Percentiles rank a stretch among this genome's conserved stretches.
Evolutionary conservation across 1,140 invertebrate genomes (phyloP).

Genomic region (Aphaenogaster floridana): DNA sequence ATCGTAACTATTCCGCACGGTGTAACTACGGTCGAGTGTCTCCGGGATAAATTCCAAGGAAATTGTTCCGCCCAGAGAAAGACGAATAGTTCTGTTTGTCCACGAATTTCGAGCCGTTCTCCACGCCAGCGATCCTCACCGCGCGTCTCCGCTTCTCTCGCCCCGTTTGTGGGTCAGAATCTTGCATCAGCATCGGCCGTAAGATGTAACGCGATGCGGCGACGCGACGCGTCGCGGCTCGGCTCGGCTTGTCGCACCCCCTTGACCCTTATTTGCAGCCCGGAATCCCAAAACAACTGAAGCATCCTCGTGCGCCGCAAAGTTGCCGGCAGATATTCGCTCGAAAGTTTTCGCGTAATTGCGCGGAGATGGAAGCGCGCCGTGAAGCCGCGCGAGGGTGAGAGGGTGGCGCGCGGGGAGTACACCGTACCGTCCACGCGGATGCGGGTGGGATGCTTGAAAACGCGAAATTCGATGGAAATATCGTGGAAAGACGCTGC

Average conservation of each 20-base stretch:
- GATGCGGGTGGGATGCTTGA: slow-evolving; percentile 28
- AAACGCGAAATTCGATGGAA: slow-evolving; percentile 48
- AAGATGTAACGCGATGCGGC: slow-evolving; percentile 30
- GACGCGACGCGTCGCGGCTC: slow-evolving; percentile 9
- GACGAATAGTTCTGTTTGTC: slow-evolving; percentile 76
- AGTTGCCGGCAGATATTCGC: slow-evolving; percentile 50
- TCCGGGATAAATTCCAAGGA: slow-evolving; percentile 69
- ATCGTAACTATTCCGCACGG: slow-evolving; percentile 14
- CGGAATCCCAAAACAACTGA: slow-evolving; percentile 72
- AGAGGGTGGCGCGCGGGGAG: neutral
- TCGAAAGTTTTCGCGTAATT: slow-evolving; percentile 60
- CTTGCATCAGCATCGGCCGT: slow-evolving; percentile 19
- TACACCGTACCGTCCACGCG: neutral
- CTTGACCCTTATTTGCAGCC: slow-evolving; percentile 70
- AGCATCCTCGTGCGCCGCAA: slow-evolving; percentile 30
- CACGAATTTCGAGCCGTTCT: slow-evolving; percentile 61
- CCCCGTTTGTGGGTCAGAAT: slow-evolving; percentile 72
- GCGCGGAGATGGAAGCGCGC: slow-evolving; percentile 35
- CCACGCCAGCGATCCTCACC: no score
- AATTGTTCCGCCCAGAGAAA: slow-evolving; percentile 72
- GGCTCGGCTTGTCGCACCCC: slow-evolving; percentile 47
- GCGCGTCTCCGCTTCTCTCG: slow-evolving; percentile 13
- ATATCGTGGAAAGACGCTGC: slow-evolving; percentile 29
- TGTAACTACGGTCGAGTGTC: slow-evolving; percentile 29
- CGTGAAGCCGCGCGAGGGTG: neutral